Evolutionary conservation across 2,888 invertebrate species (phyloP).

Genomic region (Dione juno): DNA sequence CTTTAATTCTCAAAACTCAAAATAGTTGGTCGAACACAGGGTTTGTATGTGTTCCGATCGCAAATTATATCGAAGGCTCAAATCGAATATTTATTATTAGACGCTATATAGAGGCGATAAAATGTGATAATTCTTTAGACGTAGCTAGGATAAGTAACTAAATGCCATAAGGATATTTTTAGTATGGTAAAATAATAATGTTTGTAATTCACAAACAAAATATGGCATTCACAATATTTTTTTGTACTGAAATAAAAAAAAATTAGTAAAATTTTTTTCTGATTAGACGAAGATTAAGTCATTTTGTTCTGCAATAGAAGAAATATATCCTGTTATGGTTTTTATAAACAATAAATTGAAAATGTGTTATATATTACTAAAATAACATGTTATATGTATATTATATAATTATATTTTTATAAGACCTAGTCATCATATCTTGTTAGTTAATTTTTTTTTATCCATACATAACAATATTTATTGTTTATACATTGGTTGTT

Average conservation of each 20-base stretch:
- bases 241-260: background rate
- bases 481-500: too few relatives aligned
- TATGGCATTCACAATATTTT: background rate
- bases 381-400: background rate
- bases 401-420: background rate
- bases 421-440: slow-evolving; percentile 12
- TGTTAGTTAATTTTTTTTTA: background rate
- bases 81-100: slow-evolving; percentile 46
- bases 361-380: background rate
- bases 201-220: background rate
- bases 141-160: slow-evolving; percentile 26
- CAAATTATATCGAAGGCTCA: slow-evolving; percentile 47
- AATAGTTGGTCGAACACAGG: slow-evolving; percentile 60
- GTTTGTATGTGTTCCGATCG: slow-evolving; percentile 64
- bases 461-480: background rate
- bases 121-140: slow-evolving; percentile 41
- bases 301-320: background rate
- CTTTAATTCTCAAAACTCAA: slow-evolving; percentile 4
- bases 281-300: background rate
- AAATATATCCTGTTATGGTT: background rate
- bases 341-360: background rate
- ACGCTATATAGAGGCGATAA: slow-evolving; percentile 40
- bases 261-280: background rate
- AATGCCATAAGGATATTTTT: slow-evolving; percentile 5
- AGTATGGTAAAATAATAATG: background rate